phyloP scores from a whole-genome alignment of 1,140 invertebrate genomes.

The Drosophila nigrodunni region DNA sequence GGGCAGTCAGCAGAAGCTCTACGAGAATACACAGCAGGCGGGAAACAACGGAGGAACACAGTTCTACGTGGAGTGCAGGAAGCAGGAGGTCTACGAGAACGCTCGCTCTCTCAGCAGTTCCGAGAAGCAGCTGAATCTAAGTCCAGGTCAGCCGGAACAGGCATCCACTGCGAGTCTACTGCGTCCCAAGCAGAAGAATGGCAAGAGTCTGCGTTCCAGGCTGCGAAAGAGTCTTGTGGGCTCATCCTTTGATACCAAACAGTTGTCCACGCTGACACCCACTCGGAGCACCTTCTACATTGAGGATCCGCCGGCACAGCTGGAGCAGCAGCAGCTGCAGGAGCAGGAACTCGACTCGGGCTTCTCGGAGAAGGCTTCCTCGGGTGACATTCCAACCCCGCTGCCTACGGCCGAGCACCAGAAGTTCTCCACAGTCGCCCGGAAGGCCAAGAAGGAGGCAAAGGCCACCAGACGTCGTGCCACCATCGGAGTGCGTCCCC shows the following conservation, averaged over 20 bases:
- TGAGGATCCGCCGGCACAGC: constrained; percentile 85
- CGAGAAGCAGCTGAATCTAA: constrained; percentile 49
- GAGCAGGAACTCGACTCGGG: constrained; percentile 86
- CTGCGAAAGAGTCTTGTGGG: constrained; percentile 85
- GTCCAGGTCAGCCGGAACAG: constrained; percentile 24
- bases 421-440: constrained; percentile 67
- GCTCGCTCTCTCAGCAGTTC: constrained; percentile 43
- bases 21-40: constrained; percentile 63
- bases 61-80: constrained; percentile 69
- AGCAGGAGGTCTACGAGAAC: constrained; percentile 63
- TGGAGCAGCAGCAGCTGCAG: constrained; percentile 29
- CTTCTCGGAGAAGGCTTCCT: constrained; percentile 84
- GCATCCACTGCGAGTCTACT: constrained; percentile 34
- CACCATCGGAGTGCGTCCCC: constrained; percentile 72
- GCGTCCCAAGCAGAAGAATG: constrained; percentile 85
- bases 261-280: constrained; percentile 60
- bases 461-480: constrained; percentile 68
- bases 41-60: constrained; percentile 40
- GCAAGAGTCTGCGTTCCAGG: constrained; percentile 85
- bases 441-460: constrained; percentile 72
- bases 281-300: constrained; percentile 89
- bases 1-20: constrained; percentile 80
- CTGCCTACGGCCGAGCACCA: constrained; percentile 53
- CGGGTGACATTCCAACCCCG: constrained; percentile 36
- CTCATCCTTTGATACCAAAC: constrained; percentile 84